Conservation (phyloP, 2,797 vertebrate genomes). For the Pseudomugil gertrudae region DNA sequence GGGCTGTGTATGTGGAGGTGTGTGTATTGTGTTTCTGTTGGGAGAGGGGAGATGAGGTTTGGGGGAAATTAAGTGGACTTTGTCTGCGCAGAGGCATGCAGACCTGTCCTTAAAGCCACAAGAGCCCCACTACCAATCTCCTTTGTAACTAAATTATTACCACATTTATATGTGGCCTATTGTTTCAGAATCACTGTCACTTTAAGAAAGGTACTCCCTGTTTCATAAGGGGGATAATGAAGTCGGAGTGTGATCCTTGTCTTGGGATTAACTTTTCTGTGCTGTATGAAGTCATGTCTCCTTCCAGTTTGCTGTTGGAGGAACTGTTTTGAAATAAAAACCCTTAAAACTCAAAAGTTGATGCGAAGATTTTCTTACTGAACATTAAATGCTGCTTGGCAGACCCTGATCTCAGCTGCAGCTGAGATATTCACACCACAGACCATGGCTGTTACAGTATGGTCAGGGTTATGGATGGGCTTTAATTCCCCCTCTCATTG, state of each 20-base stretch:
- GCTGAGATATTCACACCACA: constrained; percentile 72
- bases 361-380: constrained; percentile 25
- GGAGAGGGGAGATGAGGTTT: constrained; percentile 1
- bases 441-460: constrained; percentile 58
- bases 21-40: background rate
- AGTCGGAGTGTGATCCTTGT: constrained; percentile 33
- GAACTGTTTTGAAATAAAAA: constrained; percentile 47
- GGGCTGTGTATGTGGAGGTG: constrained; percentile 30
- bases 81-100: constrained; percentile 62
- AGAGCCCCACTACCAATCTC: constrained; percentile 43
- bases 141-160: constrained; percentile 53
- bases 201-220: constrained; percentile 25
- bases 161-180: constrained; percentile 61
- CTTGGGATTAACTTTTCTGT: constrained; percentile 25
- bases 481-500: constrained; percentile 61
- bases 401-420: constrained; percentile 37
- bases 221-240: constrained; percentile 31
- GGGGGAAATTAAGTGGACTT: constrained; percentile 61
- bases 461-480: constrained; percentile 56
- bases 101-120: constrained; percentile 63
- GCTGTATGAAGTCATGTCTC: constrained; percentile 35
- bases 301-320: constrained; percentile 11
- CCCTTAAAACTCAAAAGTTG: constrained; percentile 25
- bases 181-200: constrained; percentile 43
- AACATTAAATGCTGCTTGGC: constrained; percentile 36